Percentiles rank a stretch among this genome's conserved stretches.
Conservation (phyloP, 2,797 vertebrate genomes). For the Graptemys geographica region DNA sequence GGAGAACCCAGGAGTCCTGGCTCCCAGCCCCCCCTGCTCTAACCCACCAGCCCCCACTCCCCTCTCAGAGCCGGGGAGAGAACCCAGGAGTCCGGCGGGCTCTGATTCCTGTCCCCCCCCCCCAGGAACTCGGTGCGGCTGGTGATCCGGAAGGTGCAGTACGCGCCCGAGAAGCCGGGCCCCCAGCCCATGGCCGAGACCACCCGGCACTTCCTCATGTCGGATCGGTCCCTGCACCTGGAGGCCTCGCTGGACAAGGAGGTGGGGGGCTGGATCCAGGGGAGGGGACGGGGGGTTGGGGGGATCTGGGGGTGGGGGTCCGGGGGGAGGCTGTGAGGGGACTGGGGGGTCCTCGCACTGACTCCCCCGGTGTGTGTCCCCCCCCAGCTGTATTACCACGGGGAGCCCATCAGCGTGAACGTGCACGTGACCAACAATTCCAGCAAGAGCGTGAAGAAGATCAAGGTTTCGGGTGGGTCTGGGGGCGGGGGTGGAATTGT, state of each 20-base stretch:
- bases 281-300: neutral
- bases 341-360: no score
- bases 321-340: neutral
- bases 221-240: constrained; percentile 85
- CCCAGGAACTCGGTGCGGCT: constrained; percentile 85
- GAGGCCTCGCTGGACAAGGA: constrained; percentile 87
- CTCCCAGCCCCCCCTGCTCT: neutral
- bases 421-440: constrained; percentile 92
- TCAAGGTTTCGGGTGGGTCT: constrained; percentile 87
- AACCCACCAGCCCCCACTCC: neutral
- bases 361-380: neutral
- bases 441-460: constrained; percentile 88
- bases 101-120: neutral
- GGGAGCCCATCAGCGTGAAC: constrained; percentile 88
- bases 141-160: constrained; percentile 88
- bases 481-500: fast-evolving
- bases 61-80: neutral
- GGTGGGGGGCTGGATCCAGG: constrained; percentile 24
- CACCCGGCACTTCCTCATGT: constrained; percentile 87
- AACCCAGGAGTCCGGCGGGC: neutral
- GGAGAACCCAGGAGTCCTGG: neutral
- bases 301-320: no score
- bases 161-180: constrained; percentile 85
- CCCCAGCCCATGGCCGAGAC: constrained; percentile 87
- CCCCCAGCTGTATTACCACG: constrained; percentile 88